Conservation (phyloP, 2,888 invertebrate species). For the Gymnoscelis rufifasciata region DNA sequence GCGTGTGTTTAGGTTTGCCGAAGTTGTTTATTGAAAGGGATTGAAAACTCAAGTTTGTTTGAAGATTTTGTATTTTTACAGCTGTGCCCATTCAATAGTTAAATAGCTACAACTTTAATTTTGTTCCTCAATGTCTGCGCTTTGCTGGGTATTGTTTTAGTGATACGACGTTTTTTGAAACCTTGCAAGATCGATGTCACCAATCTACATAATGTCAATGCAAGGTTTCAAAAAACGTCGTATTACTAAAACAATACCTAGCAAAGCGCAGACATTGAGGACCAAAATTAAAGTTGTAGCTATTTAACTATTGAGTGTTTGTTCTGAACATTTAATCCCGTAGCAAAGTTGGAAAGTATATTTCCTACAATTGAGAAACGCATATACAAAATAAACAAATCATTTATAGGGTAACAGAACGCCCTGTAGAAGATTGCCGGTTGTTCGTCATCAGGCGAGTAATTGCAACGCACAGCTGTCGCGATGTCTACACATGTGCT, state of each 20-base stretch:
- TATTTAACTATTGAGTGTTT: background rate
- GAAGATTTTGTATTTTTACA: background rate
- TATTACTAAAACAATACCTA: no score
- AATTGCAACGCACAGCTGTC: slow-evolving; percentile 64
- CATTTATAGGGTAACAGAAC: slow-evolving; percentile 15
- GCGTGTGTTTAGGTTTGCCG: slow-evolving; percentile 63
- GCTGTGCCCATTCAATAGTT: background rate
- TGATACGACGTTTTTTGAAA: no score
- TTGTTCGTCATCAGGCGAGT: slow-evolving; percentile 55
- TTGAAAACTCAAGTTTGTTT: slow-evolving; percentile 37
- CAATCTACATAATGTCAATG: no score
- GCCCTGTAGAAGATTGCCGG: slow-evolving; percentile 45
- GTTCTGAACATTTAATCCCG: no score
- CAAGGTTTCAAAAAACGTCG: no score
- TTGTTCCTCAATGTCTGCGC: no score
- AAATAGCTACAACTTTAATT: background rate
- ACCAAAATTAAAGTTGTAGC: background rate
- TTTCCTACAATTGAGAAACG: no score
- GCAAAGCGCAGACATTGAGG: no score
- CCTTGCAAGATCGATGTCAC: no score
- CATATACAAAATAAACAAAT: no score
- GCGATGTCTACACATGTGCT: slow-evolving; percentile 39
- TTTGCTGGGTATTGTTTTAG: no score
- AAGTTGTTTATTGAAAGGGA: slow-evolving; percentile 63
- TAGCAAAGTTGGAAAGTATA: no score